Evolutionary conservation across 2,113 vertebrate species (phyloP).

Genomic region (Ameiurus melas): DNA sequence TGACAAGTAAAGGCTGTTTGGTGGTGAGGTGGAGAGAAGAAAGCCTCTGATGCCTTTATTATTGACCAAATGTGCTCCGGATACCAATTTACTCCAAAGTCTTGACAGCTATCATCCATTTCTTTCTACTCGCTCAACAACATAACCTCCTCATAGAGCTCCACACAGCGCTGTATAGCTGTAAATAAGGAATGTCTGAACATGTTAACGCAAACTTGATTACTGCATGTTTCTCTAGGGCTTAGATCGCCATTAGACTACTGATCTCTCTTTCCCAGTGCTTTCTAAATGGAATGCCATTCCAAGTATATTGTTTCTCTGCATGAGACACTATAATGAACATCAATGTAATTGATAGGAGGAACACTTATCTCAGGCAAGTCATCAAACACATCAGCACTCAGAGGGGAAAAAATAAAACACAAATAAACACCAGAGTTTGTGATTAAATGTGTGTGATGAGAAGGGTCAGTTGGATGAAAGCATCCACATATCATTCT

Average conservation of each 20-base stretch:
- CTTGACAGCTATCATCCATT: slow-evolving; percentile 48
- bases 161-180: neutral
- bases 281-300: slow-evolving; percentile 17
- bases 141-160: neutral
- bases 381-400: slow-evolving; percentile 48
- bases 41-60: slow-evolving; percentile 52
- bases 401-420: slow-evolving; percentile 14
- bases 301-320: slow-evolving; percentile 26
- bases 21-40: slow-evolving; percentile 23
- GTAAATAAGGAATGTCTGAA: slow-evolving; percentile 45
- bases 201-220: slow-evolving; percentile 55
- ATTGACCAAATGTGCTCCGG: slow-evolving; percentile 60
- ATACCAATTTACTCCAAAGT: slow-evolving; percentile 24
- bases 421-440: slow-evolving; percentile 18
- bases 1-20: neutral
- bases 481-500: neutral
- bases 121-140: neutral
- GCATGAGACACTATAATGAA: slow-evolving; percentile 54
- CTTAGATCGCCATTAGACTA: slow-evolving; percentile 22
- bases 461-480: neutral
- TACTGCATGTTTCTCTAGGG: slow-evolving; percentile 47
- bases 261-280: slow-evolving; percentile 15
- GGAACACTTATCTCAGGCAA: slow-evolving; percentile 44
- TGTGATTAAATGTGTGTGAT: slow-evolving; percentile 6
- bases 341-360: slow-evolving; percentile 62